These are phyloP conservation scores for Slavum lentiscoides DNA, from an alignment of 2,888 invertebrate genomes.

Conservation along the genomic window DNA sequence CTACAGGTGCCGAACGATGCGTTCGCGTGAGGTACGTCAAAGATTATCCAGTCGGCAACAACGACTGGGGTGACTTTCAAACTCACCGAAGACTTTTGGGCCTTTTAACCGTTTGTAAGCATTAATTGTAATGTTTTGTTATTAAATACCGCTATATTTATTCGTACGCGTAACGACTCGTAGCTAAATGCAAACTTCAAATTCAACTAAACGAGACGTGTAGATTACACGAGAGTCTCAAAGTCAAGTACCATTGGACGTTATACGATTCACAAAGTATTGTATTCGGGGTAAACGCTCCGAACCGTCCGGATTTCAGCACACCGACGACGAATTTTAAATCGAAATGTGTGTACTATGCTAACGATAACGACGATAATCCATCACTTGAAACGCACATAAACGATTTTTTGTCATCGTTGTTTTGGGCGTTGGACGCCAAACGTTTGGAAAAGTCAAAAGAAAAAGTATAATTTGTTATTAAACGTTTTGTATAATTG, in stretches of 20 bases:
- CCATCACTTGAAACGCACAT: constrained; percentile 76
- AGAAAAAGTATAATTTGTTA: constrained; percentile 56
- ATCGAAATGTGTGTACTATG: constrained; percentile 79
- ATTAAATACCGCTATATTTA: neutral
- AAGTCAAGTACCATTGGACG: constrained; percentile 83
- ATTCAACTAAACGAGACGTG: constrained; percentile 85
- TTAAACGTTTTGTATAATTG: neutral
- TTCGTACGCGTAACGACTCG: constrained; percentile 4
- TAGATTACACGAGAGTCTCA: constrained; percentile 81
- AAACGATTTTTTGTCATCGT: constrained; percentile 82
- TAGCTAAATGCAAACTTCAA: constrained; percentile 78
- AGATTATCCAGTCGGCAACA: constrained; percentile 90
- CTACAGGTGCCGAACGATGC: constrained; percentile 71
- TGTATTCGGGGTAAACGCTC: constrained; percentile 68
- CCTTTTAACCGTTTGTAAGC: constrained; percentile 75
- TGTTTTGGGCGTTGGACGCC: constrained; percentile 95
- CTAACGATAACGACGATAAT: constrained; percentile 74
- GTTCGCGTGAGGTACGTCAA: constrained; percentile 86
- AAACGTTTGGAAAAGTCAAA: constrained; percentile 69
- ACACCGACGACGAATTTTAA: constrained; percentile 87
- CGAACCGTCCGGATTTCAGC: constrained; percentile 61
- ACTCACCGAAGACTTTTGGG: constrained; percentile 88
- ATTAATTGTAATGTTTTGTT: neutral
- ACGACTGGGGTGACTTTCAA: constrained; percentile 98
- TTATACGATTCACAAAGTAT: constrained; percentile 85